Evolutionary conservation across 1,140 invertebrate genomes (phyloP).

Genomic region (Pogonus chalceus): DNA sequence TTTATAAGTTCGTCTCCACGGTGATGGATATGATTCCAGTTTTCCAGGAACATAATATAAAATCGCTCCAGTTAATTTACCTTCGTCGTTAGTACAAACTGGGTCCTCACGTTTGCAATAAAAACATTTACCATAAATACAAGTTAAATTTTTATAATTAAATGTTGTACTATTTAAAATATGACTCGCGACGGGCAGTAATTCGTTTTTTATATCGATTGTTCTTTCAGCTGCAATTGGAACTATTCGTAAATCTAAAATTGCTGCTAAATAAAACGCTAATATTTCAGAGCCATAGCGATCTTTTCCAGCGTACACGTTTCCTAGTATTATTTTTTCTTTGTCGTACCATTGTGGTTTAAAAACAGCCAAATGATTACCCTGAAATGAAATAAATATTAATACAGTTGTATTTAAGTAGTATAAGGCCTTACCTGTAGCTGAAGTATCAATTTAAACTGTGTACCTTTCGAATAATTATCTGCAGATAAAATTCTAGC

Average conservation of each 20-base stretch:
- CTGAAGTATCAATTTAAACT: conserved; percentile 75
- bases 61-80: conserved; percentile 70
- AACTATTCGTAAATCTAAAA: conserved; percentile 66
- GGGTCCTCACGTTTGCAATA: conserved; percentile 76
- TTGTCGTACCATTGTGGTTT: conserved; percentile 84
- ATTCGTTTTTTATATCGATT: conserved; percentile 63
- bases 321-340: conserved; percentile 62
- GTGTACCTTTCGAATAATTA: conserved; percentile 72
- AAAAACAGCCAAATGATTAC: conserved; percentile 70
- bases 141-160: conserved; percentile 45
- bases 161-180: conserved; percentile 51
- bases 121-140: conserved; percentile 82
- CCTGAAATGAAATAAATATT: conserved; percentile 32
- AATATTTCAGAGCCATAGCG: conserved; percentile 91
- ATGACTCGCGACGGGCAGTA: conserved; percentile 56
- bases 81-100: conserved; percentile 62
- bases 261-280: conserved; percentile 78
- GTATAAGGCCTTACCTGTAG: conserved; percentile 44
- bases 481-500: conserved; percentile 63
- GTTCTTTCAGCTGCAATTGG: conserved; percentile 69
- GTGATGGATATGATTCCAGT: conserved; percentile 61
- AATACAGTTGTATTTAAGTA: too few relatives aligned
- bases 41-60: conserved; percentile 70
- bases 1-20: conserved; percentile 84
- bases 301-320: conserved; percentile 81